Base-by-base conservation (phyloP, 1,140 invertebrate genomes). In the Scaptomyza pallida region DNA sequence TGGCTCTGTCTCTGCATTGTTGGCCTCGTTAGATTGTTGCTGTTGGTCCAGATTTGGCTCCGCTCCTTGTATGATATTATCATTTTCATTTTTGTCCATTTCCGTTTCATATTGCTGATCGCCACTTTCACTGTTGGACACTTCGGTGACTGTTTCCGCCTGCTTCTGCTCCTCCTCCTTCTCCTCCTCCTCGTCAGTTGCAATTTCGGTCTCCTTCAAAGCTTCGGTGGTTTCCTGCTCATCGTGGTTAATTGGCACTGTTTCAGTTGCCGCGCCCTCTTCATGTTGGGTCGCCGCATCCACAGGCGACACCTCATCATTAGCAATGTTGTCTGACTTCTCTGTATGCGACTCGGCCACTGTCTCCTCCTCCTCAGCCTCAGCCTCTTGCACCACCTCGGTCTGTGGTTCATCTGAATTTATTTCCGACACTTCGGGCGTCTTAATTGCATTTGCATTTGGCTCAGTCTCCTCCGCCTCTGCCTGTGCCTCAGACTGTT, bases 381-480 rank as follows among this genome's bases (percentile, higher is more conserved):
- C 60, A 26, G 43, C 0, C 35, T 77, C 57, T 16, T 37, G 23
- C 44, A 48, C 60, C 41, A 47, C 44, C 40, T 73, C 69, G n/a
- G 48, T 30, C 62, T 60, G 54, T 40, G 73, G 67, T 67, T 77
- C 33, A 37, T 37, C 60, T 50, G 50, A 73, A 72, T 83, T 83
- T 78, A 74, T 72, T 80, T 78, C 79, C 71, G 76, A 89, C 74
- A 89, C 82, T 88, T 88, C 82, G 57, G 82, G 79, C 77, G 85
- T 75, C 59, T 89, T 89, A 81, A 89, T 89, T 80, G 80, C 80
- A 83, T 89, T 89, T 81, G 71, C 77, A 80, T 80, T 80, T 81
- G 75, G 74, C 59, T 75, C 61, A 35, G 44, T 16, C 55, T 62
- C 56, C 57, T 74, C 60, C 19, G 44, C 16, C 55, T 61, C 56